Evolutionary conservation across 2,797 vertebrate genomes (phyloP), one percentile per base, ranked within the genome.

Genomic region (Brotula barbata): DNA sequence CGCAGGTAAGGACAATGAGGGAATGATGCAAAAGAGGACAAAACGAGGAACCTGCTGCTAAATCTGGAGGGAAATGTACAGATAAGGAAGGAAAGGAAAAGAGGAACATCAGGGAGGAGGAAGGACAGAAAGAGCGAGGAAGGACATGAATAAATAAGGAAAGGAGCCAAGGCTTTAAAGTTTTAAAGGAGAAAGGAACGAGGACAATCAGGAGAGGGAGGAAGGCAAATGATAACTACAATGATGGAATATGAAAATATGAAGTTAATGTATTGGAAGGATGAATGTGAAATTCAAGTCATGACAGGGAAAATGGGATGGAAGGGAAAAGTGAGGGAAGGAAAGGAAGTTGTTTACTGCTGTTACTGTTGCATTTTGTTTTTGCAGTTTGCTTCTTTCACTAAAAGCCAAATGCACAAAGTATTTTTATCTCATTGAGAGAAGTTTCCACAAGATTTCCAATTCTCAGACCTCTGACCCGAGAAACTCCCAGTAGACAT

Each of bases 1-100:
- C 93, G 97, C 92, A 97, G 97, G 97, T 98, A 53, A 71, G 14
- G 16, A 5, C 25, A 15, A 40, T 15, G 8, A 1, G 23, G 39
- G 3, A 16, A 45, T 14, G 7, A 7, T 6, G 17, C 13, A 11
- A 1, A 5, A 7, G 42, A 17, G 5, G 13, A 45, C 34, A 34
- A 12, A 14, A n/a, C 7, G 1, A 22, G 10, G 21, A 54, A 47
- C 6, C 6, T 31, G 14, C 7, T 7, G n/a, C n/a, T n/a, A n/a
- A n/a, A n/a, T n/a, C n/a, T 8, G 25, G 25, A 28, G 25, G 8
- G 25, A n/a, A 10, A 19, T 49, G 8, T 20, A 20, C 28, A 16
- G 23, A 68, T 39, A n/a, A 3, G 19, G 12, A 17, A 1, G 37
- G 11, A 6, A 12, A 16, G 3, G 13, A 19, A 52, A 7, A 21